Evolutionary conservation across 2,888 invertebrate species (phyloP).

Genomic region (Drosophila colorata): DNA sequence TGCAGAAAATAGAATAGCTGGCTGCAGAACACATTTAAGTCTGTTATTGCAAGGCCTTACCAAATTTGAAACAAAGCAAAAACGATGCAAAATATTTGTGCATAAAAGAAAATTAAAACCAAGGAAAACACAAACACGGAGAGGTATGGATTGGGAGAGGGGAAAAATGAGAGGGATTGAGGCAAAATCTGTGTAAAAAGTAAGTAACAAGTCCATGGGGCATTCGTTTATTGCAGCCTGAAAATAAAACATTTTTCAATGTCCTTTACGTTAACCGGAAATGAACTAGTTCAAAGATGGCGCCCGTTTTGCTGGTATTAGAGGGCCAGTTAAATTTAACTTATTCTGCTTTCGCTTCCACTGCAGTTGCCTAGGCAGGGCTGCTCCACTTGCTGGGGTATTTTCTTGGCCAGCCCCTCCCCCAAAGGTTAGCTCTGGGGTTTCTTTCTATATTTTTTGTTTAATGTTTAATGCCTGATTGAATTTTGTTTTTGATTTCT

Average conservation of each 20-base stretch:
- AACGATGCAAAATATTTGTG: too few species aligned
- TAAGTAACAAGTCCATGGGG: constrained; percentile 22
- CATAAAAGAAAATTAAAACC: constrained; percentile 8
- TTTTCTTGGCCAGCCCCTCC: not conserved
- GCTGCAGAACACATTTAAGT: not conserved
- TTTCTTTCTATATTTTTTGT: constrained; percentile 31
- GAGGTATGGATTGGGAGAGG: not conserved
- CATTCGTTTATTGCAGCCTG: constrained; percentile 44
- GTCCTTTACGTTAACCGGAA: constrained; percentile 61
- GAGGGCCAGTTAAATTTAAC: constrained; percentile 61
- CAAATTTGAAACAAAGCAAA: not conserved
- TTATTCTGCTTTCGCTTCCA: constrained; percentile 66
- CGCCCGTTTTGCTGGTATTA: constrained; percentile 31
- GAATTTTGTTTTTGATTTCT: constrained; percentile 77
- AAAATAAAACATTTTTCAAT: constrained; percentile 65
- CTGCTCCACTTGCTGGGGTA: constrained; percentile 14
- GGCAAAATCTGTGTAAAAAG: not conserved
- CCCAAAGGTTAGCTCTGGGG: not conserved
- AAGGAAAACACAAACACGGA: constrained; percentile 13
- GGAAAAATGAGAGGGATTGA: not conserved
- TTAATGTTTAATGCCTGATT: constrained; percentile 81
- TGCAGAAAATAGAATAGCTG: too few species aligned
- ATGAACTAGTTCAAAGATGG: constrained; percentile 74
- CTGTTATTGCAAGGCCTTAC: constrained; percentile 12
- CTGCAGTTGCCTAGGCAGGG: constrained; percentile 11